Conservation (phyloP, 2,888 invertebrate species). For the Megastigmus dorsalis region DNA sequence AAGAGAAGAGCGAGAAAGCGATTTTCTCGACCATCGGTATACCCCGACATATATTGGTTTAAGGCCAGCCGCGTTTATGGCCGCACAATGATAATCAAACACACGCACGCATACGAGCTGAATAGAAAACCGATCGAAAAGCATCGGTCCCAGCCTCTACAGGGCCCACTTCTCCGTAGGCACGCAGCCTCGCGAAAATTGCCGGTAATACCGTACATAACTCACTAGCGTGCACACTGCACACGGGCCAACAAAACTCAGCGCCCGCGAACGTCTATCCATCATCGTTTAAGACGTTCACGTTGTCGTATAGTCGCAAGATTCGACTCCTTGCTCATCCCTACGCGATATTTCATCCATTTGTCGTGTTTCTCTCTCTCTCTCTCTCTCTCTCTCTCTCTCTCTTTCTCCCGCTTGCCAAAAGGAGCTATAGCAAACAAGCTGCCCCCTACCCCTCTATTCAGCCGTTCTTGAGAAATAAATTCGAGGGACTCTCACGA, state of each 20-base stretch:
- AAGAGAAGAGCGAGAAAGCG: too few relatives aligned
- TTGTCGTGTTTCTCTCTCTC: too few relatives aligned
- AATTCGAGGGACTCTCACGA: constrained; percentile 40
- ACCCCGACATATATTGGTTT: constrained; percentile 48
- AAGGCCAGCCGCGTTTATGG: constrained; percentile 41
- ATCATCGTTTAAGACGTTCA: constrained; percentile 47
- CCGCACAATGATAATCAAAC: constrained; percentile 44
- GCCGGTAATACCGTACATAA: neutral
- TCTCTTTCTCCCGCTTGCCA: neutral
- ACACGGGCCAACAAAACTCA: neutral
- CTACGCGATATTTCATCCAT: constrained; percentile 17
- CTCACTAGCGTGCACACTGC: too few relatives aligned
- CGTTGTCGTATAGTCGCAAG: too few relatives aligned
- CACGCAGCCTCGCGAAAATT: constrained; percentile 31
- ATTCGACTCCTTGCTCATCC: constrained; percentile 15
- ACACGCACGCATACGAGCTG: constrained; percentile 4
- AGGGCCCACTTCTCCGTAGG: neutral
- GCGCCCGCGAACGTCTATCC: constrained; percentile 28
- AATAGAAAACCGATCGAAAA: constrained; percentile 34
- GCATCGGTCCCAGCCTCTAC: neutral
- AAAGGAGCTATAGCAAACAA: constrained; percentile 21
- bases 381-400: too few relatives aligned
- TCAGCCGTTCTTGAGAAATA: constrained; percentile 36
- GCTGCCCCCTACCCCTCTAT: constrained; percentile 3
- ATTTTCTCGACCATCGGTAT: constrained; percentile 10